A percentile compares a stretch with the other conserved stretches of the same genome.
Conservation (phyloP, 2,888 invertebrate species). For the Osedax frankpressi region DNA sequence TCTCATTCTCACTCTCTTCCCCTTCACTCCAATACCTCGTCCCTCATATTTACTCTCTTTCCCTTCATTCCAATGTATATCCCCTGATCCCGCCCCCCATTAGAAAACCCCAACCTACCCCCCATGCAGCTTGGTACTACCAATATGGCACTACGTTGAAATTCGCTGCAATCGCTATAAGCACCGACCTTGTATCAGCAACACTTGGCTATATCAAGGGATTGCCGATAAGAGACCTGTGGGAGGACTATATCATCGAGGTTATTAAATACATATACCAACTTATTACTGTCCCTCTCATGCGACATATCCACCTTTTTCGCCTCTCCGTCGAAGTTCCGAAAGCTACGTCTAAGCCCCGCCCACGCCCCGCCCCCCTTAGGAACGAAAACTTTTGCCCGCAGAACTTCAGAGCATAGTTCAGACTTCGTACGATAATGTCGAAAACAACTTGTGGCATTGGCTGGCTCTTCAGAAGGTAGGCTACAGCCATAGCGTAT, state of each 20-base stretch:
- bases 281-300: not conserved
- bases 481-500: not conserved
- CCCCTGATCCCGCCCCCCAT: too few relatives aligned
- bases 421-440: conserved; percentile 27
- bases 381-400: conserved; percentile 31
- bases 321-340: not conserved
- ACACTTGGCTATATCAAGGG: conserved; percentile 33
- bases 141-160: conserved; percentile 32
- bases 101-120: not conserved
- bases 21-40: too few relatives aligned
- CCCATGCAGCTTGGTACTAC: conserved; percentile 5
- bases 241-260: conserved; percentile 33
- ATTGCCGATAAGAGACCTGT: conserved; percentile 30
- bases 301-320: not conserved
- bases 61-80: too few relatives aligned
- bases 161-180: conserved; percentile 33
- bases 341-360: too few relatives aligned
- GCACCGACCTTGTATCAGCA: conserved; percentile 31
- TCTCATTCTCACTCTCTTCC: too few relatives aligned
- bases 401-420: conserved; percentile 31
- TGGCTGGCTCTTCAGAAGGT: conserved; percentile 37
- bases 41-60: too few relatives aligned
- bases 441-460: conserved; percentile 32
- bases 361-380: conserved; percentile 14
- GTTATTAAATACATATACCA: conserved; percentile 25